Base-by-base conservation (phyloP, 2,797 vertebrate species). In the Chromobotia macracanthus region DNA sequence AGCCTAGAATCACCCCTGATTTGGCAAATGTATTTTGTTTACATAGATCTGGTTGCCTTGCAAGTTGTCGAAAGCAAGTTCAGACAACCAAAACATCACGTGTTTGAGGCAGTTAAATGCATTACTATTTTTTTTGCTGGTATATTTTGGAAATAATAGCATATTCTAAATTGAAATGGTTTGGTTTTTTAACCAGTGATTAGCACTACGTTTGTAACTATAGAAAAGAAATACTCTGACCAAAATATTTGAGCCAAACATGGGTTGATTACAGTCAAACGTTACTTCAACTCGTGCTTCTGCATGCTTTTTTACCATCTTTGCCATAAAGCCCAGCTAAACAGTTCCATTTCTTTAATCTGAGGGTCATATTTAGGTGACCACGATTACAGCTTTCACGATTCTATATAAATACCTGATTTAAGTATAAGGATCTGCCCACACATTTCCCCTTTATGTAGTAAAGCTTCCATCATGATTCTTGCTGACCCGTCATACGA, bases 341-440 rank as follows among this genome's bases (percentile, higher is more conserved):
- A 92, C 88, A 89, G 91, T 89, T 92, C 88, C 89, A 87, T 89
- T 90, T 88, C 23, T 87, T 85, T 87, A 89, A 86, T 88, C 86
- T 87, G 86, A 87, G 87, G 89, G 88, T 90, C 87, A 87, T 87
- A 89, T 84, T 92, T 93, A 89, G 79, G 78, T 88, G 82, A 87
- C 92, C 87, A 60, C 86, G 88, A 92, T 94, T 93, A 93, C 80
- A 91, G 91, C 88, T 84, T 84, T 82, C 80, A 87, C 85, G 86
- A 86, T 86, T 87, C 88, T 79, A 44, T 87, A 90, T 90, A 93
- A 91, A 92, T 89, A 91, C 89, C 85, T 88, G 77, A 84, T 66
- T 77, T 70, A 84, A 86, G 87, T 87, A 84, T 85, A 87, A 85
- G 86, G 80, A 81, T 58, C 55, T 81, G 84, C 82, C 83, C 86